Evolutionary conservation across 2,888 invertebrate species (phyloP), one percentile per base, ranked within the genome.

Genomic region (Nomada goodeniana): DNA sequence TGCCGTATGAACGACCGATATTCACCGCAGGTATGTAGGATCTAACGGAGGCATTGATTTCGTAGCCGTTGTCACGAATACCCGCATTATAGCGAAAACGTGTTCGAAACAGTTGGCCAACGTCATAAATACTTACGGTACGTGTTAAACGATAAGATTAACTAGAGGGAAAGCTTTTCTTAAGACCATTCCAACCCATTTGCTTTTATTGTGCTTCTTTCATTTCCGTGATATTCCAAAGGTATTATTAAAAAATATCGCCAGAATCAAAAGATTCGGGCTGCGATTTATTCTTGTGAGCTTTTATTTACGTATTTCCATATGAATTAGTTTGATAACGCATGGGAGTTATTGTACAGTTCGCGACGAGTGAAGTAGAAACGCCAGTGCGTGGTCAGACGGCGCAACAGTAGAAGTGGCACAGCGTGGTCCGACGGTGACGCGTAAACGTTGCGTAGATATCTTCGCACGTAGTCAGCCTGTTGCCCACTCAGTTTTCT

Each of bases 1-100:
- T 53, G n/a, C 13, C 53, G 64, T 42, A 74, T 44, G 70, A 74
- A 63, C 80, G 64, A 15, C 52, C 70, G 73, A 78, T 82, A 72
- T 64, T 64, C 72, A 68, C 55, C 36, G 61, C 11, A 63, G 55
- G 52, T 68, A 60, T 55, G 70, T 52, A 36, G n/a, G 64, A 76
- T 77, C 50, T n/a, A 63, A 2, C 47, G 26, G 42, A 65, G 52
- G 69, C 82, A 83, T 82, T 70, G 83, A 77, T 83, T 83, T 67
- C 65, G 44, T 70, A 18, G n/a, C 42, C 50, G 71, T 76, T 82
- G 69, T 77, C 70, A 71, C 73, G 82, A 83, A 60, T 65, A 67
- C 83, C 83, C 82, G 83, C 82, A 83, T 83, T 82, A 83, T 82
- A 76, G 76, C 20, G 53, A 20, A 52, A 77, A 73, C 71, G 53